A percentile compares a stretch with the other conserved stretches of the same genome.
phyloP scores from a whole-genome alignment of 2,888 invertebrate genomes.

The Nineta flava region DNA sequence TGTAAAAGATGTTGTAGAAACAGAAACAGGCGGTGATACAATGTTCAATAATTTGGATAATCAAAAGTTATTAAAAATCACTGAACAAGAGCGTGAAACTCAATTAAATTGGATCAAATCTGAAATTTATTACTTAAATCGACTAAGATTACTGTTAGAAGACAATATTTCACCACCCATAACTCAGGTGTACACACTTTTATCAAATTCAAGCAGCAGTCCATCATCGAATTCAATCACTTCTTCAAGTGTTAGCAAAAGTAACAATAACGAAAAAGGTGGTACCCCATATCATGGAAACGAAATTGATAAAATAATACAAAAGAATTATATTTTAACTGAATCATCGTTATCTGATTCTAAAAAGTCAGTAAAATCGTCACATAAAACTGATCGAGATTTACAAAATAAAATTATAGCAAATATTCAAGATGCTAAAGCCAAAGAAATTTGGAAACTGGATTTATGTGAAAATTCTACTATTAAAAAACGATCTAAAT shows the following conservation, averaged over 20 bases:
- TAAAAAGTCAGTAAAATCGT: too few relatives aligned
- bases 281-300: too few relatives aligned
- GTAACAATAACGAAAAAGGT: constrained; percentile 6
- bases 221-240: not conserved
- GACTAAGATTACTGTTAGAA: constrained; percentile 30
- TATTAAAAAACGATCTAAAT: too few relatives aligned
- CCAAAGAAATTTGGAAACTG: too few relatives aligned
- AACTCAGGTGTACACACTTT: constrained; percentile 6
- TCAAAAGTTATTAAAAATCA: constrained; percentile 22
- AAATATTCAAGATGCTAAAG: not conserved
- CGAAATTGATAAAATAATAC: too few relatives aligned
- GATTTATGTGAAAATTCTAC: too few relatives aligned
- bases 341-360: too few relatives aligned
- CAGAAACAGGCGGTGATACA: not conserved
- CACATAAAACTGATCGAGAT: not conserved
- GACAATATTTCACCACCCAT: constrained; percentile 12
- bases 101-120: constrained; percentile 39
- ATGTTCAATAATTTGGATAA: too few relatives aligned
- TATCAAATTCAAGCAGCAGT: not conserved
- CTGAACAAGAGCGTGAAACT: constrained; percentile 33
- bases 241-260: constrained; percentile 1
- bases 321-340: too few relatives aligned
- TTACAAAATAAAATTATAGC: not conserved
- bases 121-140: constrained; percentile 37
- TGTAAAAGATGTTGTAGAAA: not conserved